Base-by-base conservation (phyloP, 1,140 invertebrate genomes). In the Bombus balteatus region DNA sequence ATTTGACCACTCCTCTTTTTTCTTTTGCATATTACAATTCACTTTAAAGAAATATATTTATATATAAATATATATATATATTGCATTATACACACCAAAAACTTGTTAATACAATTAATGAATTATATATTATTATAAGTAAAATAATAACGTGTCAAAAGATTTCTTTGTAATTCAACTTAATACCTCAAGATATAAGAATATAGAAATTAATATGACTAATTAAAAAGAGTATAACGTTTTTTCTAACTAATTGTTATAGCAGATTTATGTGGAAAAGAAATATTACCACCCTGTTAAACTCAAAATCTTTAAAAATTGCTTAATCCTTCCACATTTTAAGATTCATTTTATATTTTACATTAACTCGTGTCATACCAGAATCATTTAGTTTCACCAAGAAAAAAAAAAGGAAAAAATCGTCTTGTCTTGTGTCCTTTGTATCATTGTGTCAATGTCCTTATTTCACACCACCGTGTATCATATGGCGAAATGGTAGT, bases 291-390 rank as follows among this genome's bases (percentile, higher is more conserved):
- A 59, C 18, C 41, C 12, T 59, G 13, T 68, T 79, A 66, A 88
- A 88, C 78, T 65, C 65, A 88, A 83, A 80, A 81, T 79, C 37
- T 39, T 62, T 79, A 87, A 89, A 89, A 89, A 89, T 87, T 90
- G 89, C 88, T 85, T 90, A 90, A 89, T 89, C 70, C 82, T 89
- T 89, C 89, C 89, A 87, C 71, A 62, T 83, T 81, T 79, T 59
- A 81, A 79, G 41, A 82, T 84, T 66, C 78, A 80, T 72, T 66
- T 47, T 85, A 65, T 65, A 82, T 87, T 82, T 75, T 77, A 71
- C 57, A 87, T 77, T 89, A 78, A 89, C 88, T 89, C 83, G 88
- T 75, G 77, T 88, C 82, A 71, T 83, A 88, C 39, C 39, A 88
- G 71, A 77, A 86, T 75, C 22, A 74, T 86, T 81, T 85, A 87